Evolutionary conservation across 92 coral and sea anemone genomes (phyloP).

Genomic region (Zoanthus sociatus): DNA sequence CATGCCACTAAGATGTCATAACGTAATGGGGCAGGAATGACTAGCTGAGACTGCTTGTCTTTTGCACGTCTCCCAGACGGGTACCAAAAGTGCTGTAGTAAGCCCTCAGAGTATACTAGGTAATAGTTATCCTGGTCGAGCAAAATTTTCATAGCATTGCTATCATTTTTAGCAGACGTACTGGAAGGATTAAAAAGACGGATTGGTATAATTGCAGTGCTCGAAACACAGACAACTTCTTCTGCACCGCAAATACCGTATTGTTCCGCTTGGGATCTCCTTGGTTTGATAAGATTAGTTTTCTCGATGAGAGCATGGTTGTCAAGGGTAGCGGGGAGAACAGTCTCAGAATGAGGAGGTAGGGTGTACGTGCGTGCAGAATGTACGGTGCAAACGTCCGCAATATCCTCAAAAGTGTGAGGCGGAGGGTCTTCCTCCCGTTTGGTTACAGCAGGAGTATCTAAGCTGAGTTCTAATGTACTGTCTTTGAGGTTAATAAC

Average conservation of each 20-base stretch:
- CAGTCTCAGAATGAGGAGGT: no score
- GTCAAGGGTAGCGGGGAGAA: no score
- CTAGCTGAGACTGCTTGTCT: slow-evolving; percentile 18
- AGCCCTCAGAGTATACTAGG: slow-evolving; percentile 6
- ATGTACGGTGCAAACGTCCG: no score
- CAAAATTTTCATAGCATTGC: slow-evolving; percentile 16
- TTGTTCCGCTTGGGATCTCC: background rate
- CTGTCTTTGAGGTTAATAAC: slow-evolving; percentile 29
- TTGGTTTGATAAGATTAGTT: slow-evolving; percentile 35
- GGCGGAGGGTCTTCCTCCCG: slow-evolving; percentile 9
- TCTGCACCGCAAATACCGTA: slow-evolving; percentile 52
- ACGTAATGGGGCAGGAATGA: slow-evolving; percentile 17
- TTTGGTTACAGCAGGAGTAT: slow-evolving; percentile 6
- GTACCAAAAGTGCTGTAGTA: background rate
- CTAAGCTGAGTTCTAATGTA: slow-evolving; percentile 6
- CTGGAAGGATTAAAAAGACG: slow-evolving; percentile 35
- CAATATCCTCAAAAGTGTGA: no score
- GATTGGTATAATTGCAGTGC: slow-evolving; percentile 52
- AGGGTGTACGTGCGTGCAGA: no score
- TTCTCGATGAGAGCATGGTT: no score
- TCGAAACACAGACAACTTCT: slow-evolving; percentile 19
- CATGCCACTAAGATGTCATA: slow-evolving; percentile 39
- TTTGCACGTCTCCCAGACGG: background rate
- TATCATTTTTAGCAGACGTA: background rate
- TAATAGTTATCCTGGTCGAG: slow-evolving; percentile 2